phyloP scores from a whole-genome alignment of 2,113 vertebrate species.

The Colius striatus region DNA sequence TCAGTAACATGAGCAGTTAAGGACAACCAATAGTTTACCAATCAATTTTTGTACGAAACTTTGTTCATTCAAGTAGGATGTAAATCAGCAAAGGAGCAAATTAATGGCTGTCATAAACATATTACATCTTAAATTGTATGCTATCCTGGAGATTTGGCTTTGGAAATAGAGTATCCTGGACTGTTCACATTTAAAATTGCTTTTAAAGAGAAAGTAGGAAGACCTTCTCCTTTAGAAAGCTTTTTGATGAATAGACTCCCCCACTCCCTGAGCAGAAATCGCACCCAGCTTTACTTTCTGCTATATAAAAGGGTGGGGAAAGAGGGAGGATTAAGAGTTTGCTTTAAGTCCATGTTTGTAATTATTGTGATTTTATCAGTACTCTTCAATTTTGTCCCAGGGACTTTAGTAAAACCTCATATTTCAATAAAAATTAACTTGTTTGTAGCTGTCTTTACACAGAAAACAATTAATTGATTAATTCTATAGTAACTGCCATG shows the following conservation, averaged over 20 bases:
- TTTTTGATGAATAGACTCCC: slow-evolving; percentile 13
- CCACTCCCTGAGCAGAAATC: slow-evolving; percentile 18
- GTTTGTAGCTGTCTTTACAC: background rate
- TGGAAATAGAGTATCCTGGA: background rate
- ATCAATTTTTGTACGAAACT: background rate
- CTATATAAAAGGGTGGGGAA: background rate
- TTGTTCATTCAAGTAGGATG: background rate
- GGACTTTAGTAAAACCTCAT: background rate
- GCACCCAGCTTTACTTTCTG: slow-evolving; percentile 16
- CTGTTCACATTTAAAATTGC: background rate
- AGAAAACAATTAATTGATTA: background rate
- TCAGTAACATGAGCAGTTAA: background rate
- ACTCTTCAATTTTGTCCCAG: background rate
- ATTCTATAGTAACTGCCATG: background rate
- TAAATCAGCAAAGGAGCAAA: background rate
- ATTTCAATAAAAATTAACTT: background rate
- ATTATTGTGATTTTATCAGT: background rate
- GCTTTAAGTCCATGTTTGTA: background rate
- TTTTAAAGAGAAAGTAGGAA: slow-evolving; percentile 14
- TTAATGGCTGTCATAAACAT: background rate
- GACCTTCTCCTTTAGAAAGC: background rate
- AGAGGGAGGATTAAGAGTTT: background rate
- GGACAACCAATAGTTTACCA: background rate
- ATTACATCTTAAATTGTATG: background rate
- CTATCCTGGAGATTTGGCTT: background rate